phyloP scores from a whole-genome alignment of 2,888 invertebrate species.

The Syrphus vitripennis region DNA sequence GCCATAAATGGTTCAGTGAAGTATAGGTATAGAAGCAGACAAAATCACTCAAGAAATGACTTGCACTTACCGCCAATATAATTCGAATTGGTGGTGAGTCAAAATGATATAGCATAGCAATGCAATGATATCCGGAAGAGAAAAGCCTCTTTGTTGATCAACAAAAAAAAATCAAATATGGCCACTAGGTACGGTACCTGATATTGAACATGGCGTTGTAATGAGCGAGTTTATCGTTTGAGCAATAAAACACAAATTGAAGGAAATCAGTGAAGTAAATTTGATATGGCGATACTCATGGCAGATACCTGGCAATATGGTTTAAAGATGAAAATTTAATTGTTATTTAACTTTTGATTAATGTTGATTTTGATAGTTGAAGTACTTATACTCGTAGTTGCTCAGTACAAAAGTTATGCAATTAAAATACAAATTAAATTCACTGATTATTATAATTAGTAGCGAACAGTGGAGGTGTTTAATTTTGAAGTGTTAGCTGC shows the following conservation, averaged over 20 bases:
- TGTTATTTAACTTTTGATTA: conserved; percentile 17
- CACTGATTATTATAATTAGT: background rate
- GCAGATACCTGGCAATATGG: background rate
- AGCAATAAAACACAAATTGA: conserved; percentile 29
- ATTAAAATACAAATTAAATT: background rate
- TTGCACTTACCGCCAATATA: conserved; percentile 38
- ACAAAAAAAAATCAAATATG: conserved; percentile 19
- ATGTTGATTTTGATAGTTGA: background rate
- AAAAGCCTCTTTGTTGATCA: conserved; percentile 56
- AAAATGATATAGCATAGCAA: too few relatives aligned
- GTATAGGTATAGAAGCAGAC: background rate
- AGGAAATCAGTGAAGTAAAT: conserved; percentile 26
- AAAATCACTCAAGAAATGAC: conserved; percentile 19
- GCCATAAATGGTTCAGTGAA: conserved; percentile 27
- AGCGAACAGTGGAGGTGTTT: background rate
- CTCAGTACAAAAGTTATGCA: background rate
- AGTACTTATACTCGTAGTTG: background rate
- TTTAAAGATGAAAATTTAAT: conserved; percentile 26
- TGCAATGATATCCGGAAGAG: conserved; percentile 65
- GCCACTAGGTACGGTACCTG: conserved; percentile 46
- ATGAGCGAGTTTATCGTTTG: background rate
- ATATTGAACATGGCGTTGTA: background rate
- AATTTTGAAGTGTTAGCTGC: background rate
- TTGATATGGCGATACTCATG: background rate
- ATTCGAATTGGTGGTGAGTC: background rate